phyloP scores from a whole-genome alignment of 2,888 invertebrate species.

The Norana najaformis region DNA sequence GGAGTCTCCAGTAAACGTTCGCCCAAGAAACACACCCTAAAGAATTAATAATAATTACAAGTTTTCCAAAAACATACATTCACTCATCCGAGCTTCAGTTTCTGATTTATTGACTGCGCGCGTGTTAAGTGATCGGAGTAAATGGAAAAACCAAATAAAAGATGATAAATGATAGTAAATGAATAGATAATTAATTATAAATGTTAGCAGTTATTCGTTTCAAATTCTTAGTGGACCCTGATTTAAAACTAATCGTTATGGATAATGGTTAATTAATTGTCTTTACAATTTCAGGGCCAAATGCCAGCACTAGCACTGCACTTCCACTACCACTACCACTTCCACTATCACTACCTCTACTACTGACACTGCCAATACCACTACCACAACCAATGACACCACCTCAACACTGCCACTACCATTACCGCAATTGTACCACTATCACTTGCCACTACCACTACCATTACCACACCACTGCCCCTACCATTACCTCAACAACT shows the following conservation, averaged over 20 bases:
- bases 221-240: background rate
- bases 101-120: background rate
- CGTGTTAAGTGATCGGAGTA: background rate
- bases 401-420: too few relatives aligned
- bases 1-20: constrained; percentile 72
- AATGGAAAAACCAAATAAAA: background rate
- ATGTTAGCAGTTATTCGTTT: background rate
- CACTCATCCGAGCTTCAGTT: background rate
- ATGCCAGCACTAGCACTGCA: too few relatives aligned
- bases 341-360: background rate
- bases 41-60: constrained; percentile 51
- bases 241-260: too few relatives aligned
- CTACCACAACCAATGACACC: too few relatives aligned
- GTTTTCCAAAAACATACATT: background rate
- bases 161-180: too few relatives aligned
- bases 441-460: too few relatives aligned
- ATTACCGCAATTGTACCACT: too few relatives aligned
- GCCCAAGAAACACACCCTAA: constrained; percentile 88
- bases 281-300: too few relatives aligned
- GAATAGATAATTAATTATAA: background rate
- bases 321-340: background rate
- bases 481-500: too few relatives aligned
- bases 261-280: too few relatives aligned
- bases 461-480: too few relatives aligned
- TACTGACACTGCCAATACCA: too few relatives aligned